Evolutionary conservation across 2,113 vertebrate genomes (phyloP), one percentile per base, ranked within the genome.

Genomic region (Salminus brasiliensis): DNA sequence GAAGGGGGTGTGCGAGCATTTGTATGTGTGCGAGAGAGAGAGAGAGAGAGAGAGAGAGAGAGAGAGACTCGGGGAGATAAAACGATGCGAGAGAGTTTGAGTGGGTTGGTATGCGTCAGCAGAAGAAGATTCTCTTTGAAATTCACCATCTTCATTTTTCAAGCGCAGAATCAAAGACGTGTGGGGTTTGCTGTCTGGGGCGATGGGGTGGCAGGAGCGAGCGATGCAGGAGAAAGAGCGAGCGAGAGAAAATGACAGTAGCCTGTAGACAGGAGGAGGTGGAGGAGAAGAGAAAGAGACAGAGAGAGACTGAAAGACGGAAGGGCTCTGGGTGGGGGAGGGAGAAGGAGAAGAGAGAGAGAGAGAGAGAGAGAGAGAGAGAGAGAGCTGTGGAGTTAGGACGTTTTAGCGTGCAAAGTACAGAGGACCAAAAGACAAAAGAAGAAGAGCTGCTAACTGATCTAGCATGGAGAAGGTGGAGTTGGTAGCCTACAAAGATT

Each of bases 121-220:
- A 91, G 83, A 91, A 83, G 84, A 90, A 69, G 84, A 90, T 90
- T 91, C 89, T 89, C 90, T 92, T 93, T 92, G 88, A 93, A 93
- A 91, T 88, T 86, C 85, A 83, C 82, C 87, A 88, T 89, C 88
- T 90, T 91, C 86, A 87, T 90, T 90, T 89, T 87, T 89, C 89
- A 88, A 82, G 83, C 83, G 78, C 80, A 63, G 81, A 91, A 91
- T 90, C 88, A 91, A 91, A 91, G 85, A 85, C 79, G 82, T 86
- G 82, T 77, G 72, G 77, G 87, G 87, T 87, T 83, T 86, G 88
- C 87, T 88, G 87, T 87, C 85, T 85, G 87, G 66, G 47, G 84
- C 82, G 79, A 82, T 72, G 59, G 78, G 71, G 78, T 79, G 80
- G 67, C 79, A 55, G 47, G 49, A 80, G 81, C 55, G 43, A 76